phyloP scores from a whole-genome alignment of 2,113 vertebrate species.

The Myiagra hebetior region DNA sequence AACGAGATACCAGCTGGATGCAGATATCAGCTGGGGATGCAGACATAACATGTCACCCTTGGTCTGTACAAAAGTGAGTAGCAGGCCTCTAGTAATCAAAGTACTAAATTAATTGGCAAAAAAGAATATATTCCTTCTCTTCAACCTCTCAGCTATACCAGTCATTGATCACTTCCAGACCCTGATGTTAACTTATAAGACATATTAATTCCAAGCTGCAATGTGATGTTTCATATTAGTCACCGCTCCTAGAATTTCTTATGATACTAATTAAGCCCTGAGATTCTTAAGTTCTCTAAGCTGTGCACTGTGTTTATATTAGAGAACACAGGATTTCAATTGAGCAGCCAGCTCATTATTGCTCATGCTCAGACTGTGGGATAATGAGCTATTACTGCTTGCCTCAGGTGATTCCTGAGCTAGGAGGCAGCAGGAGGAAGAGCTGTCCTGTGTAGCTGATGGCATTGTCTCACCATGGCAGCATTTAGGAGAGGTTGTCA shows the following conservation, averaged over 20 bases:
- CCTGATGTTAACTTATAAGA: neutral
- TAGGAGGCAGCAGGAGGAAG: neutral
- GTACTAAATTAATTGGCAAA: neutral
- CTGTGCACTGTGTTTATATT: neutral
- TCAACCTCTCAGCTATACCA: neutral
- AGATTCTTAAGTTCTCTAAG: neutral
- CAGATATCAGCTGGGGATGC: neutral
- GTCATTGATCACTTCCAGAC: neutral
- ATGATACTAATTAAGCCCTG: neutral
- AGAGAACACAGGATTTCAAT: neutral
- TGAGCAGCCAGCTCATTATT: neutral
- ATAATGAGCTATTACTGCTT: conserved; percentile 16
- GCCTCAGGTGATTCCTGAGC: neutral
- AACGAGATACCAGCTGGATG: neutral
- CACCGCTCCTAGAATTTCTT: neutral
- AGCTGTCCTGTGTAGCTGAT: neutral
- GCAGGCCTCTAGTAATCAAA: neutral
- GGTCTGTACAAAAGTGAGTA: neutral
- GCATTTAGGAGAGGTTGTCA: neutral
- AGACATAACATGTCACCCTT: neutral
- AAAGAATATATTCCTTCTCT: neutral
- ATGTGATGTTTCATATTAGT: neutral
- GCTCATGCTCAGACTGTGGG: neutral
- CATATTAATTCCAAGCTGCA: neutral
- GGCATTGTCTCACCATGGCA: neutral